Percentiles rank a stretch among this genome's conserved stretches.
phyloP scores from a whole-genome alignment of 2,888 invertebrate species.

The Phyllotreta cruciferae region DNA sequence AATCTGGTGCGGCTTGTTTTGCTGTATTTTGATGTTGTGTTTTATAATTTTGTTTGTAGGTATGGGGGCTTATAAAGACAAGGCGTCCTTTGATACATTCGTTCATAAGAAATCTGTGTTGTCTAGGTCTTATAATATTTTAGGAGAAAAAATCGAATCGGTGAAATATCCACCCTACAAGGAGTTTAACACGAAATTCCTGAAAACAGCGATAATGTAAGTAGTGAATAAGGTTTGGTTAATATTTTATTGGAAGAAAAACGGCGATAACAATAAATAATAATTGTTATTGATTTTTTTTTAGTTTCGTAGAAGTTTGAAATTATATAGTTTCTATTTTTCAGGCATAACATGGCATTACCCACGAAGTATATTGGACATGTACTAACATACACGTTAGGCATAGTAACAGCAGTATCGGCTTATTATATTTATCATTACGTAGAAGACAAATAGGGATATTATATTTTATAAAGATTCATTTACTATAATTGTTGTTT shows the following conservation, averaged over 20 bases:
- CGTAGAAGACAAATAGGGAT: constrained; percentile 23
- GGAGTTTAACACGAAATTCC: constrained; percentile 71
- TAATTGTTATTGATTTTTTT: background rate
- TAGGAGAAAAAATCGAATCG: constrained; percentile 74
- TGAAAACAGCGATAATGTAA: constrained; percentile 69
- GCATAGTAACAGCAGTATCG: constrained; percentile 66
- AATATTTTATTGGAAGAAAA: no score
- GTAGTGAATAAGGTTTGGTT: background rate
- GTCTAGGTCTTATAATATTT: constrained; percentile 70
- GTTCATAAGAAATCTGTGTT: constrained; percentile 88
- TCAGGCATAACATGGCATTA: constrained; percentile 30
- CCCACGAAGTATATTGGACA: constrained; percentile 66
- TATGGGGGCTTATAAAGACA: constrained; percentile 94
- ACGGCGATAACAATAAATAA: no score
- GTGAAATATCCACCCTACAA: constrained; percentile 86
- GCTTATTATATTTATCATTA: constrained; percentile 40
- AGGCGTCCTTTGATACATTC: constrained; percentile 89
- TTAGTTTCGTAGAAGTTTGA: background rate
- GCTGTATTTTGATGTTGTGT: background rate
- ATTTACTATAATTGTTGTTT: no score
- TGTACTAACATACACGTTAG: constrained; percentile 72
- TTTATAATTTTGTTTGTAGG: constrained; percentile 62
- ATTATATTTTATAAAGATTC: no score
- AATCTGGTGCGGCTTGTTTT: constrained; percentile 62
- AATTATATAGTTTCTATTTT: constrained; percentile 22